Base-by-base conservation (phyloP, 2,113 vertebrate genomes). In the Fulica atra region DNA sequence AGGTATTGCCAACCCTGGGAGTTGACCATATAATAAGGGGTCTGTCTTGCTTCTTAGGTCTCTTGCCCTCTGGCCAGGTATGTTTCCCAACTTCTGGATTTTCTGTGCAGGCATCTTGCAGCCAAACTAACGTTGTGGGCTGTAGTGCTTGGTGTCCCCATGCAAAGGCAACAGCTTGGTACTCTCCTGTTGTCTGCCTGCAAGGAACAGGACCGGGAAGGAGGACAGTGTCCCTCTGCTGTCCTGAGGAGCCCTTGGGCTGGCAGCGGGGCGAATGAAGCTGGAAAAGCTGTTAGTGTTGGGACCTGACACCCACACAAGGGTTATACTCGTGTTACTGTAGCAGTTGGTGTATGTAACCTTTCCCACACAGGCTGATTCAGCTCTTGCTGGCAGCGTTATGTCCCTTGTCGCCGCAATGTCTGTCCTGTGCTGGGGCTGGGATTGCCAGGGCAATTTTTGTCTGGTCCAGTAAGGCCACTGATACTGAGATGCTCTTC, bases 41-140 rank as follows among this genome's bases (percentile, higher is more conserved):
- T 73, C 73, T 57, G 60, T 56, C 11, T 33, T 71, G 21, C 51
- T 64, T n/a, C 57, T 69, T 28, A 4, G 3, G 13, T n/a, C 59
- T 88, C 17, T 63, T 3, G 1, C 25, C 16, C 23, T 66, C 36
- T 56, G 28, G n/a, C 54, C 35, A 69, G 21, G 70, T 54, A 59
- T 40, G 42, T 74, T 92, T 73, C 48, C 53, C 23, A 6, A 19
- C 24, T 88, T 11, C 63, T 83, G 64, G 40, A 10, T 78, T 57
- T 72, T 20, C 42, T 31, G 1, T 36, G 38, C 44, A 33, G 36
- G 15, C 31, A 19, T 92, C 54, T 63, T 48, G 28, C 40, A 70
- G 60, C 21, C 21, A 4, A 2, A 1, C n/a, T 36, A 9, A n/a
- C 7, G 0, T 2, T 23, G 46, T 46, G 50, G 38, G 33, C 29